phyloP scores from a whole-genome alignment of 2,113 vertebrate species.

The Phoxinus phoxinus region DNA sequence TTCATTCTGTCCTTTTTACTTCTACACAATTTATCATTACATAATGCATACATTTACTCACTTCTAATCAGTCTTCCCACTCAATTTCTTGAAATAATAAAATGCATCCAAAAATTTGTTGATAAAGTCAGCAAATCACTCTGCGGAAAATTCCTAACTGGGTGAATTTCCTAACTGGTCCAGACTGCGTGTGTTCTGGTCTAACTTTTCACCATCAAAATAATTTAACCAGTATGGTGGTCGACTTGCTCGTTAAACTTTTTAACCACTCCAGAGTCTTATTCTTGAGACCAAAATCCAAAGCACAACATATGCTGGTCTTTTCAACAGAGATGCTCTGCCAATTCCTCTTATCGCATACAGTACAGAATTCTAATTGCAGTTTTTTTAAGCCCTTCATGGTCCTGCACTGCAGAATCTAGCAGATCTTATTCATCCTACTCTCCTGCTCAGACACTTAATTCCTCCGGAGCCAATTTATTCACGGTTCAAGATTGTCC shows the following conservation, averaged over 20 bases:
- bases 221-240: not conserved
- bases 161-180: too few relatives aligned
- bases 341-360: not conserved
- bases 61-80: not conserved
- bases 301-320: not conserved
- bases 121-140: not conserved
- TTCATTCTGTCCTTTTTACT: constrained; percentile 6
- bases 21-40: not conserved
- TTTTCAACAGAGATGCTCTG: constrained; percentile 1
- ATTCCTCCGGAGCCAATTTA: constrained; percentile 33
- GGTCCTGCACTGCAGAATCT: not conserved
- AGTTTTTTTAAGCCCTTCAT: constrained; percentile 25
- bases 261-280: not conserved
- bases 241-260: not conserved
- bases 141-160: not conserved
- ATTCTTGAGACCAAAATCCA: not conserved
- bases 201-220: not conserved
- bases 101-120: not conserved
- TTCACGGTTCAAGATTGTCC: constrained; percentile 18
- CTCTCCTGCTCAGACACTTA: constrained; percentile 20
- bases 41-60: not conserved
- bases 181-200: not conserved
- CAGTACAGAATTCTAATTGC: constrained; percentile 6
- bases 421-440: constrained; percentile 20
- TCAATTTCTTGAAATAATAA: not conserved